These are phyloP conservation scores for Eueremaeus valkanovi DNA, from an alignment of 2,888 invertebrate genomes.

Conservation along the genomic window DNA sequence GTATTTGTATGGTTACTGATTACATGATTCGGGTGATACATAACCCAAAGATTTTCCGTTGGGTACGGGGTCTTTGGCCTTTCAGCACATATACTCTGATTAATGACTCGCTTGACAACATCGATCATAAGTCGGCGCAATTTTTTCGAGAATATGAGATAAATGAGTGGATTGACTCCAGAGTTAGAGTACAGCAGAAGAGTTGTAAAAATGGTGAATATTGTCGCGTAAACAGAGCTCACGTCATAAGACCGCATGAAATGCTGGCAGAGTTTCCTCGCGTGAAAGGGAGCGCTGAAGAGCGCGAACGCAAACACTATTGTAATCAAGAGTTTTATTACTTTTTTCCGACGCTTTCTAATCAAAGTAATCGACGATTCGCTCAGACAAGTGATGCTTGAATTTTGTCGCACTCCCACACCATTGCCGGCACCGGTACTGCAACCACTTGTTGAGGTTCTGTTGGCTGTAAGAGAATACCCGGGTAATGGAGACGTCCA, in stretches of 20 bases:
- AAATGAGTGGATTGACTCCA: constrained; percentile 81
- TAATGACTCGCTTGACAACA: constrained; percentile 56
- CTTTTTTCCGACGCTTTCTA: constrained; percentile 72
- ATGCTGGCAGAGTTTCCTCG: constrained; percentile 79
- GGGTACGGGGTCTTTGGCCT: too few species aligned
- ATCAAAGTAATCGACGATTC: constrained; percentile 53
- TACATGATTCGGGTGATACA: too few species aligned
- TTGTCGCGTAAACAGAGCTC: constrained; percentile 67
- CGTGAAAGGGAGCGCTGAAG: constrained; percentile 84
- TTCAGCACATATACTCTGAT: too few species aligned
- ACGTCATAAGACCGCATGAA: constrained; percentile 69
- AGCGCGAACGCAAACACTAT: constrained; percentile 82
- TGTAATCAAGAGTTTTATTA: constrained; percentile 81
- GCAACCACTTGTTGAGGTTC: too few species aligned
- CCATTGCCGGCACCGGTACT: too few species aligned
- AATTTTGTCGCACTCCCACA: not conserved
- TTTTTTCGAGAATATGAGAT: constrained; percentile 77
- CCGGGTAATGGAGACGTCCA: not conserved
- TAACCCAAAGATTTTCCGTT: too few species aligned
- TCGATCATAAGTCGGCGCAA: constrained; percentile 81
- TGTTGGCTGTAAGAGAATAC: not conserved
- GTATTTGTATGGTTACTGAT: too few species aligned
- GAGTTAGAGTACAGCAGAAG: constrained; percentile 84
- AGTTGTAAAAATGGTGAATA: constrained; percentile 78
- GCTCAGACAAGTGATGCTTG: not conserved